These are phyloP conservation scores for Mycetomoellerius zeteki DNA, from an alignment of 1,140 invertebrate genomes.

Conservation along the genomic window DNA sequence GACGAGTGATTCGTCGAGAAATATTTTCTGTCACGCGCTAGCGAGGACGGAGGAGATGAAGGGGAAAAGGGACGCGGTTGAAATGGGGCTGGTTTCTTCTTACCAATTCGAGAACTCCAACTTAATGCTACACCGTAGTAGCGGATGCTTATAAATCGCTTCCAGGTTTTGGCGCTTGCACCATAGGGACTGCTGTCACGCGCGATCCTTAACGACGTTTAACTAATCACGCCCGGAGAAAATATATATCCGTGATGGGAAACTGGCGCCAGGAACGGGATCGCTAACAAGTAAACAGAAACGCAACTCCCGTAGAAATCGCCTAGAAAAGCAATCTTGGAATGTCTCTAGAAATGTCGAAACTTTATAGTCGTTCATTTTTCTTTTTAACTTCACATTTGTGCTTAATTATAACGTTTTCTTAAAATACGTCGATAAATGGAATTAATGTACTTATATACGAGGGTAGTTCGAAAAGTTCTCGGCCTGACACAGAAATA, in stretches of 20 bases:
- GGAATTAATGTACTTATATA: not conserved
- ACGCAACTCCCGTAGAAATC: not conserved
- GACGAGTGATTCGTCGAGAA: slow-evolving; percentile 76
- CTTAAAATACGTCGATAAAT: not conserved
- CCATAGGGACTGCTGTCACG: slow-evolving; percentile 74
- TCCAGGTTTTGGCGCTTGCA: slow-evolving; percentile 77
- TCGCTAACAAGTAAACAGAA: slow-evolving; percentile 51
- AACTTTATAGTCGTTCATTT: not conserved
- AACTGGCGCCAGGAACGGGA: slow-evolving; percentile 63
- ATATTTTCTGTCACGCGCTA: slow-evolving; percentile 69
- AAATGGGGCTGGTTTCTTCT: slow-evolving; percentile 63
- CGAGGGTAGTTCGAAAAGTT: too few relatives aligned
- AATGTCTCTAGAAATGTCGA: not conserved
- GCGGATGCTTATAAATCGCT: slow-evolving; percentile 81
- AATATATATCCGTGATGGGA: slow-evolving; percentile 78
- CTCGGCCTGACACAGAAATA: too few relatives aligned
- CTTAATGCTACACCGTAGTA: slow-evolving; percentile 3
- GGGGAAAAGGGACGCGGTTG: slow-evolving; percentile 21
- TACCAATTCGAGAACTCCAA: slow-evolving; percentile 69
- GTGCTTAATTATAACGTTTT: not conserved
- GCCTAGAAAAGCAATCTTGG: not conserved
- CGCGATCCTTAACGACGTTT: slow-evolving; percentile 80
- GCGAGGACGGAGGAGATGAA: slow-evolving; percentile 1
- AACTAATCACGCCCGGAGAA: slow-evolving; percentile 81
- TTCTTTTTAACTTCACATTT: not conserved